Base-by-base conservation (phyloP, 2,888 invertebrate genomes). In the Crocallis elinguaria region DNA sequence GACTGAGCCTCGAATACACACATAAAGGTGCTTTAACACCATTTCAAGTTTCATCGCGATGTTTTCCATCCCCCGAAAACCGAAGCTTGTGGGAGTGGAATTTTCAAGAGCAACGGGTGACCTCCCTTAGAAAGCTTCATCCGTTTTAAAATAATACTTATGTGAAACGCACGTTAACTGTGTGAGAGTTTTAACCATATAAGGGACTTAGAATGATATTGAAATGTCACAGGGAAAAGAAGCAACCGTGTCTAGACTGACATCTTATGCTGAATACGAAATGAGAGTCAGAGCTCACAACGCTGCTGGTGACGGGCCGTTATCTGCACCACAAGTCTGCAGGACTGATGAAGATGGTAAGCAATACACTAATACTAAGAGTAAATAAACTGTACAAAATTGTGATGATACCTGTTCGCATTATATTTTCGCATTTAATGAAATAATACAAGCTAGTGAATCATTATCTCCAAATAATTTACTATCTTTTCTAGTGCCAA, bases 241-340 rank as follows among this genome's bases (percentile, higher is more conserved):
- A 77, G 94, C 96, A 23, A 95, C 95, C 69, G 89, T 97, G 55
- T 95, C 96, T 64, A 94, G 95, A 5, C 84, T 98, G 55, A 94
- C 95, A 66, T 95, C 96, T 66, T 96, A 94, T 75, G 96, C 97
- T 14, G 97, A 97, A 86, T 98, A 98, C 82, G 97, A 96, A 60
- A 93, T 98, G 60, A 93, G 96, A 73, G 95, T 97, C 3, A 86
- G 96, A 69, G 97, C 97, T 7, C 97, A 95, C 77, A 98, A 97
- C 2, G 94, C 95, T 19, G 96, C 95, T 3, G 98, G 98, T 0
- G 97, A 97, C 72, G 98, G 98, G 0, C 93, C 95, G 12, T 88
- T 96, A 57, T 96, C 96, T 67, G 86, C 92, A 25, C 93, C 96
- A 9, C 93, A 96, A 72, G 94, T 94, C 76, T 96, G 97, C 82